Evolutionary conservation across 2,797 vertebrate genomes (phyloP).

Genomic region (Alauda arvensis): DNA sequence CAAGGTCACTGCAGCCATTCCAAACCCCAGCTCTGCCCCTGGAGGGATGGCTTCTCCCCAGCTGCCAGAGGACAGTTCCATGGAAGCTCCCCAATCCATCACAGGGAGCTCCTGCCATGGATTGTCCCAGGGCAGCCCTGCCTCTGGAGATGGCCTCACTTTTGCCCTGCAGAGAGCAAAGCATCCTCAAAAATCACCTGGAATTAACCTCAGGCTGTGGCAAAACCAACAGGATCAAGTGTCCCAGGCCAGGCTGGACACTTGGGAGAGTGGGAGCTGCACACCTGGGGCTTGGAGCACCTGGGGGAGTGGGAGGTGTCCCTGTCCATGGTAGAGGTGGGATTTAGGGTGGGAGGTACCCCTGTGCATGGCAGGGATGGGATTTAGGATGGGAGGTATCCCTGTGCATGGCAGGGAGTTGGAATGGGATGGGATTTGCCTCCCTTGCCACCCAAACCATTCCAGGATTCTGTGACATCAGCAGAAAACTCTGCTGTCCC

Average conservation of each 20-base stretch:
- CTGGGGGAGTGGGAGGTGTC: neutral
- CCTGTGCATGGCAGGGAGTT: neutral
- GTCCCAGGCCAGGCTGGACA: neutral
- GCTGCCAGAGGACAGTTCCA: neutral
- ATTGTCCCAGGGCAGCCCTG: neutral
- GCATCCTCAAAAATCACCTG: neutral
- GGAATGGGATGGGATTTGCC: neutral
- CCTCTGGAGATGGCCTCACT: neutral
- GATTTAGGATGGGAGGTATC: neutral
- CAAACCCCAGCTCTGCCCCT: neutral
- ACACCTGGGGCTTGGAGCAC: neutral
- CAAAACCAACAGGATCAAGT: rapidly evolving
- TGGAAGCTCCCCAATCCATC: neutral
- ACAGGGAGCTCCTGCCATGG: rapidly evolving
- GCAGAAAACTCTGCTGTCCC: neutral
- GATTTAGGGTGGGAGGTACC: too few relatives aligned
- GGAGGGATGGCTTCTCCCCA: neutral
- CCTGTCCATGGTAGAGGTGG: neutral
- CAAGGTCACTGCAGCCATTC: neutral
- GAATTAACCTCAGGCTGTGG: rapidly evolving
- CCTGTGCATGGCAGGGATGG: too few relatives aligned
- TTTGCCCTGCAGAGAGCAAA: neutral
- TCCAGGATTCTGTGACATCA: neutral
- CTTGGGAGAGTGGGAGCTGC: neutral
- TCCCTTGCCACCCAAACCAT: neutral